A percentile compares a stretch with the other conserved stretches of the same genome.
phyloP scores from a whole-genome alignment of 2,797 vertebrate genomes.

The Lophotriccus pileatus region DNA sequence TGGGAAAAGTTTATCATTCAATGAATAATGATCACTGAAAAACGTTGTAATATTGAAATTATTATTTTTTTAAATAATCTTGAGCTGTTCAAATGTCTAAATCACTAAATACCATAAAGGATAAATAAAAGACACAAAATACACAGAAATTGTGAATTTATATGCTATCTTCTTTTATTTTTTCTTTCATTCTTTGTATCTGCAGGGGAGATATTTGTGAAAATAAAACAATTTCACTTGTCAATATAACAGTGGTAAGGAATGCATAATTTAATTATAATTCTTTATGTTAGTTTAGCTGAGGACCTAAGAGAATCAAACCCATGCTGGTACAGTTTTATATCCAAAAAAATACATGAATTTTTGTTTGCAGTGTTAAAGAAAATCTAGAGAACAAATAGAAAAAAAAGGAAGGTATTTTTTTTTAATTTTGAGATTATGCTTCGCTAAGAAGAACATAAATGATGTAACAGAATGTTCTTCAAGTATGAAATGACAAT shows the following conservation, averaged over 20 bases:
- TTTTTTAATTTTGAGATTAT: too few species aligned
- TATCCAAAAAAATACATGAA: not conserved
- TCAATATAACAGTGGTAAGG: too few species aligned
- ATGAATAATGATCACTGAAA: not conserved
- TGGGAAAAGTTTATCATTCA: not conserved
- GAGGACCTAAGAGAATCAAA: not conserved
- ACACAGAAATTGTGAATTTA: not conserved
- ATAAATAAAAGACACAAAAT: not conserved
- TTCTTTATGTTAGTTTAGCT: not conserved
- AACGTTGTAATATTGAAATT: not conserved
- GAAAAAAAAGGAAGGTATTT: too few species aligned
- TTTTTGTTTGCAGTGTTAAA: too few species aligned
- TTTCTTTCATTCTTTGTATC: not conserved
- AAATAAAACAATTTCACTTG: not conserved
- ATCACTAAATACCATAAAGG: not conserved
- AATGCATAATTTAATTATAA: not conserved
- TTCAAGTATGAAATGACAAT: too few species aligned
- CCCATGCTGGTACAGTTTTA: not conserved
- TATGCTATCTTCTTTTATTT: not conserved
- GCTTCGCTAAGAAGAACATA: too few species aligned
- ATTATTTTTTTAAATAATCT: not conserved
- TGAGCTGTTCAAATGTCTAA: not conserved
- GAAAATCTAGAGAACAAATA: too few species aligned
- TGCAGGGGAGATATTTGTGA: not conserved
- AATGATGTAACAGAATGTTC: too few species aligned